Conservation (phyloP, 2,797 vertebrate genomes). For the Sebastolobus alascanus region DNA sequence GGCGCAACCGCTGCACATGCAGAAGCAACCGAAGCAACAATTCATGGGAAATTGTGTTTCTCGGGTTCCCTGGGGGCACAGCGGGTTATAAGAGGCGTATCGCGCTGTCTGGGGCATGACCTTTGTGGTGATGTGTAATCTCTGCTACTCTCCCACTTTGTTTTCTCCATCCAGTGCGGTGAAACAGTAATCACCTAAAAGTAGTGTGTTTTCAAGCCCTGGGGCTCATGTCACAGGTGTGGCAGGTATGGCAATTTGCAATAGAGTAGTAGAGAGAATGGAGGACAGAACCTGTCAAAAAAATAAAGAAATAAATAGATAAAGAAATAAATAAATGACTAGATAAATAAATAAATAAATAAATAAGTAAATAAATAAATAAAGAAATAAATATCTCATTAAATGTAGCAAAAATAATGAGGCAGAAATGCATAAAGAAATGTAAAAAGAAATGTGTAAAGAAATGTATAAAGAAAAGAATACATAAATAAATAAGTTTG, state of each 20-base stretch:
- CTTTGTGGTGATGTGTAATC: conserved; percentile 36
- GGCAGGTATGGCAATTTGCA: conserved; percentile 25
- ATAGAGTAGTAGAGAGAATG: background rate
- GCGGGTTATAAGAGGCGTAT: conserved; percentile 37
- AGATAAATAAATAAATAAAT: too few relatives aligned
- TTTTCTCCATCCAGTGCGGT: conserved; percentile 12
- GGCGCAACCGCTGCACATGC: conserved; percentile 31
- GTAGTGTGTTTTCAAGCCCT: background rate
- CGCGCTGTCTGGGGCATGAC: conserved; percentile 58
- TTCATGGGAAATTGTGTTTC: conserved; percentile 56
- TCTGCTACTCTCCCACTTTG: conserved; percentile 20
- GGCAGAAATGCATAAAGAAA: too few relatives aligned
- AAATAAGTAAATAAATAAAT: too few relatives aligned
- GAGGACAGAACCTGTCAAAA: too few relatives aligned
- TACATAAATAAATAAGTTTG: too few relatives aligned
- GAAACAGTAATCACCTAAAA: conserved; percentile 8
- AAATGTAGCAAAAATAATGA: too few relatives aligned
- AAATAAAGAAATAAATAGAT: too few relatives aligned
- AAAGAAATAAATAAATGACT: too few relatives aligned
- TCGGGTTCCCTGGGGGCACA: conserved; percentile 35
- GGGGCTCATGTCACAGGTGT: conserved; percentile 22
- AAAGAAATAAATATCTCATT: too few relatives aligned
- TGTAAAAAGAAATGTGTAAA: too few relatives aligned
- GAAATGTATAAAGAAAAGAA: too few relatives aligned
- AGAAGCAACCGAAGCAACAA: conserved; percentile 51